A percentile compares a stretch with the other conserved stretches of the same genome.
phyloP scores from a whole-genome alignment of 23 tunicate genomes.

The Trididemnum miniatum region DNA sequence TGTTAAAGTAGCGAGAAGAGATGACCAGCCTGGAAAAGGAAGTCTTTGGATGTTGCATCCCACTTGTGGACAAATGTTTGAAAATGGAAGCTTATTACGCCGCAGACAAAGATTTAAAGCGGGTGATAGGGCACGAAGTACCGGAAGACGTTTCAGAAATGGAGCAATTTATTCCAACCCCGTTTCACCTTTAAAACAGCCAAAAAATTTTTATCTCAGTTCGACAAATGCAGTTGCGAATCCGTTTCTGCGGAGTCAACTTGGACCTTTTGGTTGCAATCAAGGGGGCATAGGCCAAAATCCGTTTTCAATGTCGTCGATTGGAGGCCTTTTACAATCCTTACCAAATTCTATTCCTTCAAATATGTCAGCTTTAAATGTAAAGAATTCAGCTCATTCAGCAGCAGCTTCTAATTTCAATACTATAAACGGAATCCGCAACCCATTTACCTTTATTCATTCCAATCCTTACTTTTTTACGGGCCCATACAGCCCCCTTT shows the following conservation, averaged over 20 bases:
- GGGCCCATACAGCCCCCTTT: not conserved
- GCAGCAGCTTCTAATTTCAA: not conserved
- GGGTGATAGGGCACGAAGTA: not conserved
- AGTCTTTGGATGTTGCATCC: conserved; percentile 91
- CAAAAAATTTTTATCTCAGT: not conserved
- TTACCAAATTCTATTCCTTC: not conserved
- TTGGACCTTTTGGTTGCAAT: too few relatives aligned
- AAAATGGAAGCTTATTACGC: conserved; percentile 87
- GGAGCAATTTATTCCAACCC: not conserved
- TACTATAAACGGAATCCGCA: not conserved
- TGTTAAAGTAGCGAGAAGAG: conserved; percentile 81
- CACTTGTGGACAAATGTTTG: conserved; percentile 94
- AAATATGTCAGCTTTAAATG: not conserved
- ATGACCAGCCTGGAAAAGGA: conserved; percentile 94
- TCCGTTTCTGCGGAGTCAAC: too few relatives aligned
- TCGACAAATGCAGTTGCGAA: too few relatives aligned
- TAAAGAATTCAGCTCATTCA: not conserved
- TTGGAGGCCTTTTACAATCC: not conserved
- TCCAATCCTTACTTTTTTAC: not conserved
- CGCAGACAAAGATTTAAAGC: conserved; percentile 88
- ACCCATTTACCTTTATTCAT: not conserved
- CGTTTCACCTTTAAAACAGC: not conserved
- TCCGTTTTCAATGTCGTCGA: not conserved
- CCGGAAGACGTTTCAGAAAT: not conserved
- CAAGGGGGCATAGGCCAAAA: too few relatives aligned